phyloP scores from a whole-genome alignment of 2,113 vertebrate genomes.

The Alethe diademata region DNA sequence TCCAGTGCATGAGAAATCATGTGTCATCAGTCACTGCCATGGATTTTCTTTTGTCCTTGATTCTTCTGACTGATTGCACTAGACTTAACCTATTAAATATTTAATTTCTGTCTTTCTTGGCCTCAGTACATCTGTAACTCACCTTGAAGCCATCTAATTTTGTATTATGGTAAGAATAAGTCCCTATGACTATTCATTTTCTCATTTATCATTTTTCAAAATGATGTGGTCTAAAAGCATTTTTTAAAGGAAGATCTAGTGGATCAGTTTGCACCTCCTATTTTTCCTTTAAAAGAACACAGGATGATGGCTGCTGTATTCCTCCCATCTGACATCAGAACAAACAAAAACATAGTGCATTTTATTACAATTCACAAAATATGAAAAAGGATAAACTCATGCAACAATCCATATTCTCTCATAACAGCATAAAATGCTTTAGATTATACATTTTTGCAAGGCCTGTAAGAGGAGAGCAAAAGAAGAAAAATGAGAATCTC shows the following conservation, averaged over 20 bases:
- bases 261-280: neutral
- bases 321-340: neutral
- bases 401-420: neutral
- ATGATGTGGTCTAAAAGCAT: neutral
- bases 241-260: neutral
- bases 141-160: slow-evolving; percentile 43
- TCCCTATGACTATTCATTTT: neutral
- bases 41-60: slow-evolving; percentile 62
- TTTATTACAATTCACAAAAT: neutral
- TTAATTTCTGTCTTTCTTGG: slow-evolving; percentile 77
- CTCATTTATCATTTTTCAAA: neutral
- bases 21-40: slow-evolving; percentile 70
- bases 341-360: neutral
- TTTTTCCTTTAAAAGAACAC: neutral
- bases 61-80: slow-evolving; percentile 66
- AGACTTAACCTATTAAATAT: slow-evolving; percentile 78
- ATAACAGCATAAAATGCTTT: neutral
- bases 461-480: neutral
- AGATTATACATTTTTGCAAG: neutral
- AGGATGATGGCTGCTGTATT: neutral
- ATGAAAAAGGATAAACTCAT: neutral
- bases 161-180: neutral
- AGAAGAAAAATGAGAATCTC: neutral
- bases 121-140: slow-evolving; percentile 67
- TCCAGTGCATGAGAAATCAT: slow-evolving; percentile 41